phyloP scores from a whole-genome alignment of 2,888 invertebrate genomes.

The Anodontia alba region DNA sequence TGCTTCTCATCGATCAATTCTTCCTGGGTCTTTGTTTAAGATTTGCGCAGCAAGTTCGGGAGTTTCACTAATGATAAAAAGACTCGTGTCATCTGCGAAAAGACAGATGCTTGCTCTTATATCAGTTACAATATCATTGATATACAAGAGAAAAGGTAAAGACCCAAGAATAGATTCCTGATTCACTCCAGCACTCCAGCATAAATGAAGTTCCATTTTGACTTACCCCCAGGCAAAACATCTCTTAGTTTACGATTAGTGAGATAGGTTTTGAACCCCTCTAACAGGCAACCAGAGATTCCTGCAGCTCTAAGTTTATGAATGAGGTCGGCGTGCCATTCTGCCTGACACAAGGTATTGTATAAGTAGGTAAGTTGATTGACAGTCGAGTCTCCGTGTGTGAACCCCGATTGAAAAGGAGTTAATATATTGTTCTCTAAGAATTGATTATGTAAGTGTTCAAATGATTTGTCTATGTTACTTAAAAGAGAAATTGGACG shows the following conservation, averaged over 20 bases:
- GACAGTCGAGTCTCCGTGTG: neutral
- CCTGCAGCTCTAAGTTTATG: slow-evolving; percentile 12
- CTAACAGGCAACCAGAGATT: neutral
- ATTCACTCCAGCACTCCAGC: slow-evolving; percentile 17
- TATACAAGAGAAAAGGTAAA: neutral
- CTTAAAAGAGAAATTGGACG: slow-evolving; percentile 8
- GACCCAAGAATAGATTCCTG: slow-evolving; percentile 14
- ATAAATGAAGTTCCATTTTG: neutral
- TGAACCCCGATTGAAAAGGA: neutral
- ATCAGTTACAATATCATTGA: slow-evolving; percentile 28
- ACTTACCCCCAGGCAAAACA: neutral
- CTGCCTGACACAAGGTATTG: neutral
- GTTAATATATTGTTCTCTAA: neutral
- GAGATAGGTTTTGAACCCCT: slow-evolving; percentile 6
- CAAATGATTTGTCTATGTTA: slow-evolving; percentile 1
- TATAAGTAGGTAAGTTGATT: too few species aligned
- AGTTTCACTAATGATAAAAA: slow-evolving; percentile 14
- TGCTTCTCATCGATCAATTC: slow-evolving; percentile 20
- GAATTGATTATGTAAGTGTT: neutral
- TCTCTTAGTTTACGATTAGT: neutral
- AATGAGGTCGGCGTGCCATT: slow-evolving; percentile 11
- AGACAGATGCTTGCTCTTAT: slow-evolving; percentile 4
- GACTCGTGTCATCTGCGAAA: slow-evolving; percentile 33
- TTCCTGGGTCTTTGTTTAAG: neutral
- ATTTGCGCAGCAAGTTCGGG: neutral